Conservation (phyloP, 1,140 invertebrate species). For the Eupristina koningsbergeri region DNA sequence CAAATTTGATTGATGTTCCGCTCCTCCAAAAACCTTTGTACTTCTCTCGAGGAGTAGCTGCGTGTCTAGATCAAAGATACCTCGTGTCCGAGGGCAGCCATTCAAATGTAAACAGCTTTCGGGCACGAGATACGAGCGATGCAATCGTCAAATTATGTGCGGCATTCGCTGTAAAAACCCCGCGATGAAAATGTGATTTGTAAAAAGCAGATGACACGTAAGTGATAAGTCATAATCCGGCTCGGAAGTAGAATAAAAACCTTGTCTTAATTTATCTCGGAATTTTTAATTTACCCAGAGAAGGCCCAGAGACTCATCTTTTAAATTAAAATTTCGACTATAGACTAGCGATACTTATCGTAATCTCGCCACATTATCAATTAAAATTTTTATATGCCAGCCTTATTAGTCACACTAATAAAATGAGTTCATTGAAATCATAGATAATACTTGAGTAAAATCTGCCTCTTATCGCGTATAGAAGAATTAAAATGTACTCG, state of each 20-base stretch:
- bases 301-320: background rate
- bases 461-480: background rate
- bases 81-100: background rate
- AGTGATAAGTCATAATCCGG: background rate
- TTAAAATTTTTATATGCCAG: background rate
- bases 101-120: background rate
- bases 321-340: background rate
- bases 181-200: background rate
- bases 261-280: background rate
- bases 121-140: background rate
- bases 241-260: background rate
- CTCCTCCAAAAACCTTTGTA: no score
- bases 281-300: background rate
- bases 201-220: background rate
- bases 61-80: background rate
- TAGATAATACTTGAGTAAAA: background rate
- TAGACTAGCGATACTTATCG: background rate
- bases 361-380: background rate
- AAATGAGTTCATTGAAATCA: slow-evolving; percentile 32
- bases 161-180: background rate
- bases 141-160: no score
- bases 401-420: slow-evolving; percentile 1
- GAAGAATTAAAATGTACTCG: background rate
- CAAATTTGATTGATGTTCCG: no score
- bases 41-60: background rate